These are phyloP conservation scores for Athalia rosae DNA, from an alignment of 2,888 invertebrate species.

Conservation along the genomic window DNA sequence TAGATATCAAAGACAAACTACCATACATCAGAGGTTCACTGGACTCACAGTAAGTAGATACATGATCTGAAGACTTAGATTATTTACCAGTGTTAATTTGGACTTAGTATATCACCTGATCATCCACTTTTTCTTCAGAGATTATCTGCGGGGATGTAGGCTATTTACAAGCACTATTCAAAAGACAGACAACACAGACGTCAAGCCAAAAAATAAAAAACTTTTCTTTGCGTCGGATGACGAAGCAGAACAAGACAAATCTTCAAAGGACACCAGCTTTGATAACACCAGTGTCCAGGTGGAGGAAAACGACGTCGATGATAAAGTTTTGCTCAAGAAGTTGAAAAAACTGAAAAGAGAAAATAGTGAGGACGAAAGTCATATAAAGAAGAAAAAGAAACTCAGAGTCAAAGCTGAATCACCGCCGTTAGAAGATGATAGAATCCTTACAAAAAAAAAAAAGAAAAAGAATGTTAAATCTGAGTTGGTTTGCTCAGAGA, in stretches of 20 bases:
- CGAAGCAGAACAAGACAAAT: conserved; percentile 10
- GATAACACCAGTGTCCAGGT: conserved; percentile 9
- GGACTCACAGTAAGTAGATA: conserved; percentile 72
- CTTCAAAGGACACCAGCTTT: neutral
- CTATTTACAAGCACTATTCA: conserved; percentile 21
- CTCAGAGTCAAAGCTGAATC: conserved; percentile 29
- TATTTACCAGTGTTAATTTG: conserved; percentile 3
- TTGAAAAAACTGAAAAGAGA: conserved; percentile 25
- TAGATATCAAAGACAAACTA: conserved; percentile 78
- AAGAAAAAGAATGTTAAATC: conserved; percentile 25
- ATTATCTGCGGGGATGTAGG: conserved; percentile 59
- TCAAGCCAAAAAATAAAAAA: conserved; percentile 45
- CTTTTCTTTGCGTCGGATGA: conserved; percentile 40
- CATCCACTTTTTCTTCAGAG: conserved; percentile 51
- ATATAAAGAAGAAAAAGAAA: conserved; percentile 13
- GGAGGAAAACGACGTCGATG: conserved; percentile 43
- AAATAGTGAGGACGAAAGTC: conserved; percentile 16
- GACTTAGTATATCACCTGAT: conserved; percentile 3
- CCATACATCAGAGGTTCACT: conserved; percentile 81
- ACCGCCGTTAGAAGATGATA: neutral
- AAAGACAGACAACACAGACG: neutral
- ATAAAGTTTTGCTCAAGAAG: conserved; percentile 24
- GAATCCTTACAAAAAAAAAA: conserved; percentile 19
- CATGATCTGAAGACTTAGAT: neutral
- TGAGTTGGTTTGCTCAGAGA: neutral